Evolutionary conservation across 2,797 vertebrate species (phyloP).

Genomic region (Peromyscus aztecus): DNA sequence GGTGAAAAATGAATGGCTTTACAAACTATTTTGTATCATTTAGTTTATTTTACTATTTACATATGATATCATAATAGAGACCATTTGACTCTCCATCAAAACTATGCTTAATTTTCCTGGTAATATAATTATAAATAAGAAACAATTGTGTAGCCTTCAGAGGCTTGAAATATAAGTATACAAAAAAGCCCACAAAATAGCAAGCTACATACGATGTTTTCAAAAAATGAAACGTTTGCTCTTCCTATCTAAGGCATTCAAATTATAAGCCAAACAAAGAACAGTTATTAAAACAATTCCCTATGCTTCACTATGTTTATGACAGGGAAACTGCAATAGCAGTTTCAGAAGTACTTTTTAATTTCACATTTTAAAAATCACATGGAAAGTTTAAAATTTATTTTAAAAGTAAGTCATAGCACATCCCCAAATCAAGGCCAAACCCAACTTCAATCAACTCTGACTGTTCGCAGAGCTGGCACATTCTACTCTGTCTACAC

Average conservation of each 20-base stretch:
- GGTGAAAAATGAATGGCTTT: slow-evolving; percentile 38
- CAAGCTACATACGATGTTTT: slow-evolving; percentile 23
- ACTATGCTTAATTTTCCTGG: slow-evolving; percentile 45
- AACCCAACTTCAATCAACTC: neutral
- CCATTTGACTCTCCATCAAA: neutral
- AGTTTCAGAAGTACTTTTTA: slow-evolving; percentile 44
- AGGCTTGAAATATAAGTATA: neutral
- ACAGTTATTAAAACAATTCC: neutral
- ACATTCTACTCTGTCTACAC: slow-evolving; percentile 30
- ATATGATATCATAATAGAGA: slow-evolving; percentile 49
- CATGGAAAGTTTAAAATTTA: slow-evolving; percentile 56
- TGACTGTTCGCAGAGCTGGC: neutral
- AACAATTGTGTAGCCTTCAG: neutral
- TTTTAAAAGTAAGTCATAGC: slow-evolving; percentile 48
- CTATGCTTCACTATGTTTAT: neutral
- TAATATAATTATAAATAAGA: neutral
- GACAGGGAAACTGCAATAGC: neutral
- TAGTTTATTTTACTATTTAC: slow-evolving; percentile 51
- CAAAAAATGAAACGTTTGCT: slow-evolving; percentile 42
- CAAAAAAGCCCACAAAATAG: neutral
- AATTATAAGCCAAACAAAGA: slow-evolving; percentile 50
- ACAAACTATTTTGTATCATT: neutral
- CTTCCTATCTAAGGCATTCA: neutral
- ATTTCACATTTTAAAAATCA: slow-evolving; percentile 47
- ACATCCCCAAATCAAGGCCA: slow-evolving; percentile 45